Percentiles rank a stretch among this genome's conserved stretches.
Conservation (phyloP, 2,888 invertebrate genomes). For the Sinotaia quadrata region DNA sequence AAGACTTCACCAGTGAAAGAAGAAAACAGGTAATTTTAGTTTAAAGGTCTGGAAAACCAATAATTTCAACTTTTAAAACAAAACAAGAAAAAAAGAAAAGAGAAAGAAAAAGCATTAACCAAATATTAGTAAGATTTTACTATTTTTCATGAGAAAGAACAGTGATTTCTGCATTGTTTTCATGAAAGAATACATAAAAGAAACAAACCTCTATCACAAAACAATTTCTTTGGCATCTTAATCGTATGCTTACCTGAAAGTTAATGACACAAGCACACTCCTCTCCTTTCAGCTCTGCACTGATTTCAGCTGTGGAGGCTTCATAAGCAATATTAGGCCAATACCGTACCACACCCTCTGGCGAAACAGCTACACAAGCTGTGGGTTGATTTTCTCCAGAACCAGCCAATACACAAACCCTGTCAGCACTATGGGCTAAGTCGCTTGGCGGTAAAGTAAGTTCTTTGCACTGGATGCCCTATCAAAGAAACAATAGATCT, state of each 20-base stretch:
- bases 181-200: too few relatives aligned
- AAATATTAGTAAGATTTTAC: too few relatives aligned
- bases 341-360: slow-evolving; percentile 92
- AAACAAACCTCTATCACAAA: too few relatives aligned
- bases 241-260: slow-evolving; percentile 53
- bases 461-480: slow-evolving; percentile 79
- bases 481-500: slow-evolving; percentile 1
- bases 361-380: slow-evolving; percentile 85
- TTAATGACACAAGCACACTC: slow-evolving; percentile 71
- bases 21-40: too few relatives aligned
- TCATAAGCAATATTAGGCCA: slow-evolving; percentile 94
- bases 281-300: slow-evolving; percentile 83
- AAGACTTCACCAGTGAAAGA: too few relatives aligned
- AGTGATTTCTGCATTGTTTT: too few relatives aligned
- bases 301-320: slow-evolving; percentile 86
- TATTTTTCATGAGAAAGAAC: too few relatives aligned
- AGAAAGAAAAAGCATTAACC: too few relatives aligned
- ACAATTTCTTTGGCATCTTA: background rate
- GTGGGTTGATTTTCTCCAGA: slow-evolving; percentile 70
- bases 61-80: too few relatives aligned
- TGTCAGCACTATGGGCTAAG: slow-evolving; percentile 80
- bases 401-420: slow-evolving; percentile 83
- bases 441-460: slow-evolving; percentile 92
- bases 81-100: too few relatives aligned
- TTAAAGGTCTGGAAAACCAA: too few relatives aligned